Base-by-base conservation (phyloP, 2,888 invertebrate genomes). In the Tupiocoris notatus region DNA sequence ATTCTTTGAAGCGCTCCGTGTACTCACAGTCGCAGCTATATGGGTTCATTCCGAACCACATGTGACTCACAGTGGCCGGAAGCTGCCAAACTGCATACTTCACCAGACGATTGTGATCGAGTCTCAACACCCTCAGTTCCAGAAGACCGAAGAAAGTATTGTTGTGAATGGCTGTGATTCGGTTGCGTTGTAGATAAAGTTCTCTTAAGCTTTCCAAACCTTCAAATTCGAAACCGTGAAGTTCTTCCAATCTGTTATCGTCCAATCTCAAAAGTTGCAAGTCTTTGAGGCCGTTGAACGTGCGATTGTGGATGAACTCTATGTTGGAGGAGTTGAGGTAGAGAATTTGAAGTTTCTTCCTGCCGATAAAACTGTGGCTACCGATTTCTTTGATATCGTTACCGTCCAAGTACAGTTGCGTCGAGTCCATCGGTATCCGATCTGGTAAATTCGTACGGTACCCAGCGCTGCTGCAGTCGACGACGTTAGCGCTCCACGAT, bases 361-460 rank as follows among this genome's bases (percentile, higher is more conserved):
- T 88, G 2, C 93, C 94, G 81, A 95, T 92, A 84, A 95, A 94
- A 59, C 92, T 91, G 85, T 94, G 93, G 84, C 92, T 91, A 80
- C 90, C 89, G 75, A 95, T 87, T 76, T 88, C 86, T 81, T 89
- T 88, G 81, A 95, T 87, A 83, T 92, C 89, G 84, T 94, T 93
- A 79, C 94, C 94, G 84, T 94, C 94, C 79, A 95, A 86, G 83
- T 92, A 93, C 80, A 95, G 87, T 83, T 93, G 91, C n/a, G 94
- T 94, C 77, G 94, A 92, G 83, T 94, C 93, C 93, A 95, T 94
- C 9, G 95, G 95, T 83, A 95, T 92, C 85, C 90, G 89, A 80
- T 92, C 91, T 20, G 93, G 93, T 80, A 94, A 86, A 82, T 86
- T 87, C 82, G 88, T 88, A 67, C 88, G 85, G 84, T 92, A 91